Conservation (phyloP, 2,797 vertebrate species). For the Euphonia xanthogaster region DNA sequence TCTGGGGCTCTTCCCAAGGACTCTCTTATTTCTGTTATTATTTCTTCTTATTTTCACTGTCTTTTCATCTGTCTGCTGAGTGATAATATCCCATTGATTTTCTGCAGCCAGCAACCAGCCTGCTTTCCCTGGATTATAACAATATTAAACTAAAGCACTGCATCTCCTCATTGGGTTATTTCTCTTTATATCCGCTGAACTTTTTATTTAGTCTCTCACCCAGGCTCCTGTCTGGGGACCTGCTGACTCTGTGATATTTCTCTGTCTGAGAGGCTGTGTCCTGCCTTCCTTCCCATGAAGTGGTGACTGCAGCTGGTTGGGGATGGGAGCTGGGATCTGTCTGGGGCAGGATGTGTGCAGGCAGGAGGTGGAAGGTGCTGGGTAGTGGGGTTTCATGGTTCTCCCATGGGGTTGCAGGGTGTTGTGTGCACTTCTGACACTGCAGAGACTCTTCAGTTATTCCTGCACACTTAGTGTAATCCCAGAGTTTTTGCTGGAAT, state of each 20-base stretch:
- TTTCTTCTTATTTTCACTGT: not conserved
- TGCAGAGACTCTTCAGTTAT: not conserved
- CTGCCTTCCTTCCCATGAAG: not conserved
- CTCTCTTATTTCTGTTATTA: not conserved
- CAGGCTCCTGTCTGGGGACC: not conserved
- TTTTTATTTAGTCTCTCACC: not conserved
- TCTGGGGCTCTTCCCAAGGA: not conserved
- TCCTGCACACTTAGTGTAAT: not conserved
- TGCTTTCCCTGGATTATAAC: not conserved
- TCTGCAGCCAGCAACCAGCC: not conserved
- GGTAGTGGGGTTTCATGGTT: not conserved
- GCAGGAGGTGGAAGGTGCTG: not conserved
- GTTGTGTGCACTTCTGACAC: not conserved
- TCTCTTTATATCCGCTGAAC: not conserved
- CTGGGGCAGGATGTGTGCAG: not conserved
- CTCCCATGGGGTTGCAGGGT: not conserved
- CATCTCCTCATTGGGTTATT: not conserved
- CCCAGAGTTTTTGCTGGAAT: not conserved
- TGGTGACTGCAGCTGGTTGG: not conserved
- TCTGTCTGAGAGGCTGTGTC: accelerated
- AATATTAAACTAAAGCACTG: not conserved
- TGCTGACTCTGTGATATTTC: not conserved
- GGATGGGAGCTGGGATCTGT: not conserved
- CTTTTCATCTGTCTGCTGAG: not conserved
- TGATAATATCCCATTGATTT: constrained; percentile 33